Evolutionary conservation across 2,888 invertebrate species (phyloP), one percentile per base, ranked within the genome.

Genomic region (Drosophila atripex): DNA sequence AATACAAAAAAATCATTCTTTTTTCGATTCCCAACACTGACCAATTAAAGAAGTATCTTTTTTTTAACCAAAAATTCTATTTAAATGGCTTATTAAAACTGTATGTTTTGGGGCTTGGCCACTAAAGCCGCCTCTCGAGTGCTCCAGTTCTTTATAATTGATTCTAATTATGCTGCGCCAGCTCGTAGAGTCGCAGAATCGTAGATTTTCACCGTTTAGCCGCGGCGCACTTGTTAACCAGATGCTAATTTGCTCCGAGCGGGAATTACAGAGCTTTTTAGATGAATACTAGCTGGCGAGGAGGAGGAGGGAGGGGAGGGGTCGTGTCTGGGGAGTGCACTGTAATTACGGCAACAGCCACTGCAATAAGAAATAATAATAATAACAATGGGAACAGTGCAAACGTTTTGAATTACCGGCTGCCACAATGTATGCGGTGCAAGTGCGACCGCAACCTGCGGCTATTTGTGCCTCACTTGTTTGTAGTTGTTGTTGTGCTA

Each of bases 171-270:
- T 85, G 88, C 88, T 85, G 69, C 69, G 65, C 77, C 70, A 52
- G 75, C 85, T 18, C 2, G 18, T 18, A 2, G 21, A 21, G 21
- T 21, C 21, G 21, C 21, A 66, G 35, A 84, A 73, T 71, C 56
- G 75, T 55, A 75, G 72, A 80, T 87, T 82, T 82, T 82, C 82
- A 87, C 86, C 88, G 83, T 85, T 82, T 82, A 82, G 65, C 69
- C 72, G 86, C 78, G 54, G 72, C 79, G 88, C 82, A 82, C 82
- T 87, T 82, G 80, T 80, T 82, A 82, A 82, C 76, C 82, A 82
- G 86, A 85, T 87, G 80, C 77, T 82, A 82, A 82, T 87, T 73
- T 60, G 70, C 65, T 55, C 55, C 53, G 32, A 18, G 28, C 28
- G 50, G 38, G 46, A 3, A 12, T 25, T 7, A 35, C 14, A 18